Conservation (phyloP, 2,797 vertebrate species). For the Paedocypris micromegethes region DNA sequence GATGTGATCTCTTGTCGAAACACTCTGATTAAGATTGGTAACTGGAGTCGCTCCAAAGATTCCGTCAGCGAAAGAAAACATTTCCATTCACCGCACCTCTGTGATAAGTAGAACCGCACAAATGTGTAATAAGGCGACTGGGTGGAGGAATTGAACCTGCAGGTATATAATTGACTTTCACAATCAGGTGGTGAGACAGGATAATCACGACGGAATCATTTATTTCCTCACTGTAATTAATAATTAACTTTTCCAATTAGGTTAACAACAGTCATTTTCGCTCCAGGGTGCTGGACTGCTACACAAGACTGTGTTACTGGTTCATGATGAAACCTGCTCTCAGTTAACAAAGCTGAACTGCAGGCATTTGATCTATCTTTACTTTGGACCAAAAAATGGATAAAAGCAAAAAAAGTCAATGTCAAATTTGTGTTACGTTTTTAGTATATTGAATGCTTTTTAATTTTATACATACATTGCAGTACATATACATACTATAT, state of each 20-base stretch:
- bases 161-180: not conserved
- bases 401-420: no score
- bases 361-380: not conserved
- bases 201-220: conserved; percentile 2
- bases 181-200: not conserved
- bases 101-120: no score
- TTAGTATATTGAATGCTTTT: no score
- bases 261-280: not conserved
- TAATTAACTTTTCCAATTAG: conserved; percentile 13
- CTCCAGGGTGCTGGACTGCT: not conserved
- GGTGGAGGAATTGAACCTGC: not conserved
- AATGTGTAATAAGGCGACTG: not conserved
- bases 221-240: conserved; percentile 1
- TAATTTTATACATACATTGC: no score
- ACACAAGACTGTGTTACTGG: not conserved
- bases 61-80: not conserved
- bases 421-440: no score
- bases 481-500: no score
- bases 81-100: not conserved
- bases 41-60: not conserved
- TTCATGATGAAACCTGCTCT: not conserved
- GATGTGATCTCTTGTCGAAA: conserved; percentile 9
- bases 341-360: not conserved
- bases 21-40: conserved; percentile 6
- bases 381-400: not conserved